Evolutionary conservation across 1,140 invertebrate genomes (phyloP), one percentile per base, ranked within the genome.

Genomic region (Gonatopus flavifemur): DNA sequence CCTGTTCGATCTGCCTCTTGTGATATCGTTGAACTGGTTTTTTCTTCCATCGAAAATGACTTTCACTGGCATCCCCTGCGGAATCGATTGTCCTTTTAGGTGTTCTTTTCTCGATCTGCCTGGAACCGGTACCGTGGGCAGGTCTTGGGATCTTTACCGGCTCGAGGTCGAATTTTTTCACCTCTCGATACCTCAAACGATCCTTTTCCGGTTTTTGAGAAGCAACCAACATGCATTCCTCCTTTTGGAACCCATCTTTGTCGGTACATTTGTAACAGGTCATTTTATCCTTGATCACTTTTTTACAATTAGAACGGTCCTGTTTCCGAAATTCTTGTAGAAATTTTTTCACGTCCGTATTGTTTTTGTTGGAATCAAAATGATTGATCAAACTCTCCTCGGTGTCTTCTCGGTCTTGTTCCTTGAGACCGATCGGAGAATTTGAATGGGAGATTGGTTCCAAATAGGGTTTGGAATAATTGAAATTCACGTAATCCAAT

Each of bases 211-310:
- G 24, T 1, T 56, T 45, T 1, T 35, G 36, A 0, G 44, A 83
- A 6, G 83, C 84, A 1, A 88, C 80, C 67, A 84, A 88, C 80
- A 87, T 88, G 59, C 87, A 89, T 70, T 88, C 87, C 70, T 89
- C 87, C 56, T 88, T 82, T 64, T 84, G 82, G 16, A 85, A 72
- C 2, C 85, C 86, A 31, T 80, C 80, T 28, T 85, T 81, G 51
- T 88, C 84, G 0, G 81, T 61, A 61, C 88, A 89, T 47, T 84
- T 78, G 67, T 84, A 89, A 67, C 88, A 89, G 3, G 86, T 88
- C 86, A 89, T 88, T 21, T 84, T 83, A 53, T 86, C 83, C 56
- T 85, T 85, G 44, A 83, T 78, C 0, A 84, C 75, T 64, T 87
- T 88, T 59, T 86, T 86, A 61, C 87, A 89, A 3, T 82, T 78